phyloP scores from a whole-genome alignment of 2,113 vertebrate species.

The Isurus oxyrinchus region DNA sequence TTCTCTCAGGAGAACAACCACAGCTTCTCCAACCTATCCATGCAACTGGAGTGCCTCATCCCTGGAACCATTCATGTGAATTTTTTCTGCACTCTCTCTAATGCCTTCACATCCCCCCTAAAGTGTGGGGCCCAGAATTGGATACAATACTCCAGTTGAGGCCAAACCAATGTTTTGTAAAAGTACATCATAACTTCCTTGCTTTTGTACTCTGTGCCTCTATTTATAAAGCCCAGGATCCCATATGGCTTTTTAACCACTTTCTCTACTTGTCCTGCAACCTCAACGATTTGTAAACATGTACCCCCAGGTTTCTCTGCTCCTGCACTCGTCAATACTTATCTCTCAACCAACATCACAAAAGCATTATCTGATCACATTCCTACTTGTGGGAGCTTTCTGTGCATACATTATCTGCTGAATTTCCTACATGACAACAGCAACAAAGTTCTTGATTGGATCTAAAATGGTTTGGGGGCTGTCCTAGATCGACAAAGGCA shows the following conservation, averaged over 20 bases:
- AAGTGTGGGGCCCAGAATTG: not conserved
- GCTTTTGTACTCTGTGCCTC: too few species aligned
- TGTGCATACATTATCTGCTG: too few species aligned
- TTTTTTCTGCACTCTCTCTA: not conserved
- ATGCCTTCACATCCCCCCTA: not conserved
- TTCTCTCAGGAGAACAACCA: not conserved
- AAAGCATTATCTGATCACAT: not conserved
- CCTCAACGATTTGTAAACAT: too few species aligned
- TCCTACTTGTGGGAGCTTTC: not conserved
- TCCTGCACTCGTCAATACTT: not conserved
- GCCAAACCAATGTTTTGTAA: too few species aligned
- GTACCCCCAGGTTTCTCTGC: not conserved
- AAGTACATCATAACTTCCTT: too few species aligned
- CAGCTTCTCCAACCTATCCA: not conserved
- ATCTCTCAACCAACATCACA: not conserved
- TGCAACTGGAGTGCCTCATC: not conserved
- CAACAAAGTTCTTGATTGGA: not conserved
- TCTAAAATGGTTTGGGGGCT: not conserved
- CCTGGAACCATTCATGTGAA: not conserved
- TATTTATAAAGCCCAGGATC: too few species aligned
- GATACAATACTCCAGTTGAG: too few species aligned
- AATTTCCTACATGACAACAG: not conserved
- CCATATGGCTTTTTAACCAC: too few species aligned
- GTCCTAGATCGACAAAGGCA: too few species aligned
- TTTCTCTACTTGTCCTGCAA: too few species aligned